phyloP scores from a whole-genome alignment of 2,797 vertebrate genomes.

The Enteromius treurensis region DNA sequence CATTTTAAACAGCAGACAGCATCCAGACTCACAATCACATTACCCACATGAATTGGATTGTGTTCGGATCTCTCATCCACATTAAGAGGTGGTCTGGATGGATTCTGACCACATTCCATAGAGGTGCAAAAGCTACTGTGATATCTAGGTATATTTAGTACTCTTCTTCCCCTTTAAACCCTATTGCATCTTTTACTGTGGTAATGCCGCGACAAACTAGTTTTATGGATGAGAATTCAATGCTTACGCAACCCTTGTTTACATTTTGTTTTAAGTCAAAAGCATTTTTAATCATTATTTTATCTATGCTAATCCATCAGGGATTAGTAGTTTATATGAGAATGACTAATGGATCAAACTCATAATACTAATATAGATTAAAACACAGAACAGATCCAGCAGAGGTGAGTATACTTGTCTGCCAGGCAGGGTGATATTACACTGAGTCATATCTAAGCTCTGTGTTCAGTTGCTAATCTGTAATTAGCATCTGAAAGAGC shows the following conservation, averaged over 20 bases:
- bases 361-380: conserved; percentile 45
- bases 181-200: background rate
- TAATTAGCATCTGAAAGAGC: conserved; percentile 51
- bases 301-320: conserved; percentile 14
- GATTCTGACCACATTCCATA: conserved; percentile 1
- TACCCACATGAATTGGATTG: background rate
- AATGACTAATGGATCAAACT: conserved; percentile 28
- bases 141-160: background rate
- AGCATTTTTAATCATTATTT: conserved; percentile 7
- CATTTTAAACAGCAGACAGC: conserved; percentile 21
- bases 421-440: conserved; percentile 36
- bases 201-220: background rate
- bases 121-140: background rate
- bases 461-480: conserved; percentile 45
- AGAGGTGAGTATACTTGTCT: conserved; percentile 29
- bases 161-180: background rate
- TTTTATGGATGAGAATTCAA: background rate
- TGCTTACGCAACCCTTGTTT: background rate
- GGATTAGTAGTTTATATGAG: conserved; percentile 38
- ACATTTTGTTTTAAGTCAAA: background rate
- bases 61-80: background rate
- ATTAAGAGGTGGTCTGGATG: background rate
- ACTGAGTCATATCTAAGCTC: conserved; percentile 44
- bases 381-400: conserved; percentile 37
- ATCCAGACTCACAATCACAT: conserved; percentile 12